A percentile compares a stretch with the other conserved stretches of the same genome.
These are phyloP conservation scores for Trialeurodes vaporariorum DNA, from an alignment of 1,140 invertebrate genomes.

Conservation along the genomic window DNA sequence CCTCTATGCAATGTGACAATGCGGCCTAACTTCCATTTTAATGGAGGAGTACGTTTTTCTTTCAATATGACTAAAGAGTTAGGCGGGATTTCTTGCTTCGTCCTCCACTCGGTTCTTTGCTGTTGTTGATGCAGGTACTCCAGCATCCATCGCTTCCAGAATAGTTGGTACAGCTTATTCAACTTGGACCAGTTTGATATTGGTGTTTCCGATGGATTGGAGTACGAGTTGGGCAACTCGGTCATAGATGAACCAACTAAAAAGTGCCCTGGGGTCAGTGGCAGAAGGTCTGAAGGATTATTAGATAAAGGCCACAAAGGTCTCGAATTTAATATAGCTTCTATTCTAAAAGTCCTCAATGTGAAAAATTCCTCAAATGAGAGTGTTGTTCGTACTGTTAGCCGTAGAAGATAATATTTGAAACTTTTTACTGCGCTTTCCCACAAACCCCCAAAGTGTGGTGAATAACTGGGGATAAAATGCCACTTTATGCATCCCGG, in stretches of 20 bases:
- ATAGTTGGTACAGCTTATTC: neutral
- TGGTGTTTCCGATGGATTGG: neutral
- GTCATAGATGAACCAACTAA: conserved; percentile 20
- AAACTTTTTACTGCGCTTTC: conserved; percentile 24
- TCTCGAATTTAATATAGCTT: conserved; percentile 31
- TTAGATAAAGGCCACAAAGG: conserved; percentile 29
- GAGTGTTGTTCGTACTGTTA: conserved; percentile 9
- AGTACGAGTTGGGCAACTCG: conserved; percentile 10
- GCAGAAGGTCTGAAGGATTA: conserved; percentile 24
- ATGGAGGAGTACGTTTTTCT: too few relatives aligned
- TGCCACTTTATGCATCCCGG: neutral
- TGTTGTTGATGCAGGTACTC: neutral
- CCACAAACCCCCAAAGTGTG: conserved; percentile 22
- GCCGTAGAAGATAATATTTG: neutral
- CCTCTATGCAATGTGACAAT: too few relatives aligned
- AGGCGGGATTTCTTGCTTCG: too few relatives aligned
- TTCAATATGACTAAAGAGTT: too few relatives aligned
- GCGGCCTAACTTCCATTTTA: too few relatives aligned
- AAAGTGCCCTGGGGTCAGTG: conserved; percentile 28
- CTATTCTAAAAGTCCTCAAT: conserved; percentile 27
- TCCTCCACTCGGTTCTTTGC: too few relatives aligned
- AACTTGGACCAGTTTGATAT: neutral
- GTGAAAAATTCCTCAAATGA: conserved; percentile 29
- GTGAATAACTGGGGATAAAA: neutral
- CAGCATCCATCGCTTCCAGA: neutral